Base-by-base conservation (phyloP, 2,797 vertebrate species). In the Fratercula arctica region DNA sequence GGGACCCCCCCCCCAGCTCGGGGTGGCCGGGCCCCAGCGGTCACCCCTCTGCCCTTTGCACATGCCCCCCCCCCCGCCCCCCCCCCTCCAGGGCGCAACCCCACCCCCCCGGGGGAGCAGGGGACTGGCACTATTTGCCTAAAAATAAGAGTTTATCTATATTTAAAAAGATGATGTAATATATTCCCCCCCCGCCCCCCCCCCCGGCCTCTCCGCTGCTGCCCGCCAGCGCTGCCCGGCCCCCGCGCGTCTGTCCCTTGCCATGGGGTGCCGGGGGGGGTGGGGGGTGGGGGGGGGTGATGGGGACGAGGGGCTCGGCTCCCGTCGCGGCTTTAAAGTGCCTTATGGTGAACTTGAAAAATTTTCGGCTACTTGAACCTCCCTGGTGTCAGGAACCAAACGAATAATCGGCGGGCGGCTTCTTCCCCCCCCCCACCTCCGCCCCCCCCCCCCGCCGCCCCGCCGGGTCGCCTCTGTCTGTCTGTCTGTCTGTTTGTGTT, bases 301-400 rank as follows among this genome's bases (percentile, higher is more conserved):
- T 41, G 41, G 41, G 41, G 41, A 41, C 41, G 41, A 51, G 95
- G 95, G 95, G 85, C 80, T 94, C 41, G 35, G 63, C 79, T 86
- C 68, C 69, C 31, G 43, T 89, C 75, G 48, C 59, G 81, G 92
- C 90, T 89, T 94, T 91, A 95, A 96, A 96, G 96, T 96, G 96
- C 96, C 96, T 97, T 95, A 95, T 84, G 86, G 94, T 94, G 94
- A 96, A 95, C 94, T 97, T 97, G 95, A 41, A 41, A 97, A 95
- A 87, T 93, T 94, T 96, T 96, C 91, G 87, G 95, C 97, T 97
- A 97, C 97, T 97, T 97, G 97, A 97, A 97, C 95, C 95, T 95
- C 57, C 95, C 87, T 97, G 94, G 94, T 97, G 95, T 96, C 95
- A 95, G 95, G 95, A 90, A 94, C 94, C 94, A 96, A 94, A 91